These are phyloP conservation scores for Hofmannophila pseudospretella DNA, from an alignment of 2,888 invertebrate genomes.

Conservation along the genomic window DNA sequence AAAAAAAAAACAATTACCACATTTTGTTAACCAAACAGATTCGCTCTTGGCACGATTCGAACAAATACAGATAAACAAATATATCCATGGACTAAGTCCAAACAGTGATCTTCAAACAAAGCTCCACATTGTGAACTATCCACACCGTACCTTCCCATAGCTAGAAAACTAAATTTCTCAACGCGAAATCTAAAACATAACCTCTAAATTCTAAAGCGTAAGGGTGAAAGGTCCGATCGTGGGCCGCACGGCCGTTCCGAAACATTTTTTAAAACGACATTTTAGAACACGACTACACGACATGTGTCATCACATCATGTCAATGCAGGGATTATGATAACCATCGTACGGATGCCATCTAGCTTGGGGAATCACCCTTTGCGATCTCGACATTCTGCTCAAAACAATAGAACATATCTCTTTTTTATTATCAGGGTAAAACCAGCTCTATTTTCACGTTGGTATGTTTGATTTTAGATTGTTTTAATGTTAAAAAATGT, in stretches of 20 bases:
- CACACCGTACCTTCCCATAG: slow-evolving; percentile 56
- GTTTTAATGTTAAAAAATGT: slow-evolving; percentile 17
- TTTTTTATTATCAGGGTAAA: slow-evolving; percentile 13
- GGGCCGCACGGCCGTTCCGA: slow-evolving; percentile 17
- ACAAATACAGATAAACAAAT: slow-evolving; percentile 51
- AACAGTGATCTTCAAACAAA: slow-evolving; percentile 60
- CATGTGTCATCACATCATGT: slow-evolving; percentile 78
- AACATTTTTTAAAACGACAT: slow-evolving; percentile 61
- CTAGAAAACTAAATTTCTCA: slow-evolving; percentile 20
- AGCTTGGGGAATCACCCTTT: slow-evolving; percentile 72
- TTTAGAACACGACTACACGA: slow-evolving; percentile 69
- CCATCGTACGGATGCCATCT: slow-evolving; percentile 74
- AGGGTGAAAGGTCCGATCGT: slow-evolving; percentile 25
- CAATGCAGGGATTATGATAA: slow-evolving; percentile 78
- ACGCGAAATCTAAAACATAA: slow-evolving; percentile 18
- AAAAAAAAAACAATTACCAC: slow-evolving; percentile 29
- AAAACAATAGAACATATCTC: slow-evolving; percentile 40
- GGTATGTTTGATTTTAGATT: slow-evolving; percentile 20
- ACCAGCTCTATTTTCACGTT: slow-evolving; percentile 20
- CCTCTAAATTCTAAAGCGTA: slow-evolving; percentile 29
- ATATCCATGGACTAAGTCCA: slow-evolving; percentile 36
- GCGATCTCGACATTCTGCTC: slow-evolving; percentile 52
- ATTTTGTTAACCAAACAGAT: slow-evolving; percentile 34
- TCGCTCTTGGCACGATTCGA: slow-evolving; percentile 45
- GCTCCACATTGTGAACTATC: slow-evolving; percentile 62